Evolutionary conservation across 2,113 vertebrate species (phyloP).

Genomic region (Willisornis vidua): DNA sequence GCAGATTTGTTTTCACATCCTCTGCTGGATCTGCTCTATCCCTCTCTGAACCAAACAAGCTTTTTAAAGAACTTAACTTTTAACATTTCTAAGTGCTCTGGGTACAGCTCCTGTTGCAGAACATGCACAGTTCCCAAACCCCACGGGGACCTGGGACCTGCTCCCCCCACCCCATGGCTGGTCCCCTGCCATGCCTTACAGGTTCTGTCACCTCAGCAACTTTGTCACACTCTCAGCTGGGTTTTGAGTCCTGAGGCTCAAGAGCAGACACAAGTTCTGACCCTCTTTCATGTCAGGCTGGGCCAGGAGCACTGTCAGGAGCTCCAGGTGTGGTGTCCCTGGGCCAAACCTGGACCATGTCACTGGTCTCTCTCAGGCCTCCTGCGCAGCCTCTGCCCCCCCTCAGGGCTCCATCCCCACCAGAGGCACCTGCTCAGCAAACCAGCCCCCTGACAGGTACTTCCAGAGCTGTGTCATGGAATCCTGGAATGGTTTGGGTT

Average conservation of each 20-base stretch:
- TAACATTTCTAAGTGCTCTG: neutral
- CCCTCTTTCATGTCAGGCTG: no score
- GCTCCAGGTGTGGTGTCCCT: neutral
- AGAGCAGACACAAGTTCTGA: neutral
- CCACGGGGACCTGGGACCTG: neutral
- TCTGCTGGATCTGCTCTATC: neutral
- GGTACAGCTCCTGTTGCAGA: neutral
- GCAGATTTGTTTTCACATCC: neutral
- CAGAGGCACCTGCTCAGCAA: neutral
- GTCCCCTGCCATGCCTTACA: neutral
- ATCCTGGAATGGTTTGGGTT: neutral
- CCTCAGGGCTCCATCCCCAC: neutral
- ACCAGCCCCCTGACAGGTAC: neutral
- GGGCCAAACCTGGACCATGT: neutral
- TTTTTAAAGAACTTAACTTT: neutral
- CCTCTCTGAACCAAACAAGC: neutral
- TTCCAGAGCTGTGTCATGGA: neutral
- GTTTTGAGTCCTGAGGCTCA: neutral
- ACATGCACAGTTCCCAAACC: neutral
- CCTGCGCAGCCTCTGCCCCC: neutral
- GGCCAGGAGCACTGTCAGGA: neutral
- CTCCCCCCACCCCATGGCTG: neutral
- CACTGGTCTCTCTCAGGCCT: neutral
- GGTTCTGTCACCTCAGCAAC: neutral
- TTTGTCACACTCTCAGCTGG: neutral